Percentiles rank a stretch among this genome's conserved stretches.
Conservation (phyloP, 1,140 invertebrate genomes). For the Cryptotermes secundus region DNA sequence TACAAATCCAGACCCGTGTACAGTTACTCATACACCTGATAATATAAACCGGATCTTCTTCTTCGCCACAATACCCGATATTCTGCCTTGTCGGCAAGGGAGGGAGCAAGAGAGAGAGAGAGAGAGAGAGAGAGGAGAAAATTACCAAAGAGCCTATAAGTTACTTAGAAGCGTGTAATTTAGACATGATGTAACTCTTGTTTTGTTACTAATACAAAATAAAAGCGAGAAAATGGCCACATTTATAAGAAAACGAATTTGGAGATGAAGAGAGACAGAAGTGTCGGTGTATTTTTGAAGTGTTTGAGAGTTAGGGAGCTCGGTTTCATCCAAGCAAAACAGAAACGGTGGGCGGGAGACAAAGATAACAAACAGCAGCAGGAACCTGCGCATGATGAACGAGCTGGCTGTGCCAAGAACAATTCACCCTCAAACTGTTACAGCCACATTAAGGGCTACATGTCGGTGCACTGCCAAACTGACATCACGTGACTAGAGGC, state of each 20-base stretch:
- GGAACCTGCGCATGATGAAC: neutral
- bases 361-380: neutral
- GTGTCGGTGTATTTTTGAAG: neutral
- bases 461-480: neutral
- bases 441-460: neutral
- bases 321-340: slow-evolving; percentile 9
- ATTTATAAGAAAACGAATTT: slow-evolving; percentile 5
- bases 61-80: no score
- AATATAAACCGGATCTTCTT: no score
- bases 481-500: no score
- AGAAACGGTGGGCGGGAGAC: neutral
- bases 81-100: no score
- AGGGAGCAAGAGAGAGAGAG: no score
- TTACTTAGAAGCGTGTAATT: no score
- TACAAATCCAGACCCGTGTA: no score
- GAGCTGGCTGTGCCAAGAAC: neutral
- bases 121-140: no score
- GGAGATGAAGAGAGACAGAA: neutral
- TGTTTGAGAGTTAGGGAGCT: neutral
- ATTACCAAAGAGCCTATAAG: no score
- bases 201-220: neutral
- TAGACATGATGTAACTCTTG: neutral
- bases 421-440: neutral
- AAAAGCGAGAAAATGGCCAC: neutral
- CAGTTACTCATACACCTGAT: no score